Base-by-base conservation (phyloP, 2,797 vertebrate genomes). In the Acipenser transmontanus region DNA sequence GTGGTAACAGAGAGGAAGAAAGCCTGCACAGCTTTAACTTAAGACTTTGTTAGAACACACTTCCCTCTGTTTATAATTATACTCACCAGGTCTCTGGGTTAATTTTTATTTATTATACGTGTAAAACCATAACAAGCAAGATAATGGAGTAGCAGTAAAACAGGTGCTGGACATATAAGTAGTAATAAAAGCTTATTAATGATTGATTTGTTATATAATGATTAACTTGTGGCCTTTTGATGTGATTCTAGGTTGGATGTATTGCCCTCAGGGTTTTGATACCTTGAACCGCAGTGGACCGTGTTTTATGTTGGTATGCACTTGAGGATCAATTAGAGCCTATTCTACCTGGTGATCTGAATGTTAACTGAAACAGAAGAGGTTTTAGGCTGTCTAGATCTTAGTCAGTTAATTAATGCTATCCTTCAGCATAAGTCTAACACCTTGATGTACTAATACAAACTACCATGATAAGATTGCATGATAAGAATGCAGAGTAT, bases 301-400 rank as follows among this genome's bases (percentile, higher is more conserved):
- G 62, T 20, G 47, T 64, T 59, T 17, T 61, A 60, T 69, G 69
- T 74, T 17, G 49, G 64, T 74, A 76, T 76, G 66, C 77, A 73
- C 74, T 11, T 62, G 77, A 70, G 79, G 70, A 81, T 77, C 75
- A 77, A 81, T 81, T 76, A 77, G 73, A 71, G 70, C 64, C 62
- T 71, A 61, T 65, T 76, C 66, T 66, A 69, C 54, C 66, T 65
- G 66, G 64, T 68, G 68, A 73, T 73, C 4, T 34, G 34, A 34
- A 34, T 34, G 34, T 34, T 34, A 34, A 34, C 66, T 56, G 67
- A 59, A 69, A 50, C 52, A 64, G 59, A 63, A 60, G 48, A 54
- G 60, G 63, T 72, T 63, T 66, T 49, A 69, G 71, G 70, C 67
- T 71, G 71, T 65, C 59, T 52, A 69, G 69, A 64, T 70, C 66